A percentile compares a stretch with the other conserved stretches of the same genome.
Evolutionary conservation across 1,140 invertebrate genomes (phyloP).

Genomic region (Mactra quadrangularis): DNA sequence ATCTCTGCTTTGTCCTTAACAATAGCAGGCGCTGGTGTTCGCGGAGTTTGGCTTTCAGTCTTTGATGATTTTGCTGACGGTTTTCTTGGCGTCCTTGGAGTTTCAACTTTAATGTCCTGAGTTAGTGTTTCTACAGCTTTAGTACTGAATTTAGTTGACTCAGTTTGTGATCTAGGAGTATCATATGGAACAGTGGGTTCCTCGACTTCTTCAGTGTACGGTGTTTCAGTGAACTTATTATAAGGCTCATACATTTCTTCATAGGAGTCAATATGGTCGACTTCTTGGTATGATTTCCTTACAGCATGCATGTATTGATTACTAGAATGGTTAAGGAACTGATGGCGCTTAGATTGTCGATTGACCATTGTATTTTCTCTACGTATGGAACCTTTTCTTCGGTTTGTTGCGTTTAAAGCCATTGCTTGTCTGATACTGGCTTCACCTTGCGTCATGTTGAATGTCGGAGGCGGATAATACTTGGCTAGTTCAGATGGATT

Average conservation of each 20-base stretch:
- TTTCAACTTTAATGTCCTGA: not conserved
- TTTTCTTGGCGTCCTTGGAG: not conserved
- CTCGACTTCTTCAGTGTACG: not conserved
- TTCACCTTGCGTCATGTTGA: conserved; percentile 69
- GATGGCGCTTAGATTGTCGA: no score
- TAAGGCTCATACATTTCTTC: conserved; percentile 18
- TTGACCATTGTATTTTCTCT: not conserved
- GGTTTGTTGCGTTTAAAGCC: conserved; percentile 53
- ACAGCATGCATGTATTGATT: not conserved
- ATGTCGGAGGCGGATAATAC: conserved; percentile 66
- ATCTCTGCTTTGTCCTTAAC: not conserved
- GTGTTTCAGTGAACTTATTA: not conserved
- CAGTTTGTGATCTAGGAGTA: conserved; percentile 33
- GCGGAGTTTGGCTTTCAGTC: not conserved
- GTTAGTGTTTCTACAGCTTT: not conserved
- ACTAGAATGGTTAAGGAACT: not conserved
- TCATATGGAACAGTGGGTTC: conserved; percentile 32
- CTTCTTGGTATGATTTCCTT: conserved; percentile 11
- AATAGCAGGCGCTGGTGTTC: not conserved
- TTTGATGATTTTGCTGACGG: not conserved
- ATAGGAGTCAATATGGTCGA: conserved; percentile 46
- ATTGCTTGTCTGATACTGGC: conserved; percentile 61
- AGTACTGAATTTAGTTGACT: conserved; percentile 21
- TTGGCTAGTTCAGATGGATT: conserved; percentile 68
- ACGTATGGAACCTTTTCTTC: not conserved